Conservation (phyloP, 2,797 vertebrate genomes). For the Enteromius radiatus region DNA sequence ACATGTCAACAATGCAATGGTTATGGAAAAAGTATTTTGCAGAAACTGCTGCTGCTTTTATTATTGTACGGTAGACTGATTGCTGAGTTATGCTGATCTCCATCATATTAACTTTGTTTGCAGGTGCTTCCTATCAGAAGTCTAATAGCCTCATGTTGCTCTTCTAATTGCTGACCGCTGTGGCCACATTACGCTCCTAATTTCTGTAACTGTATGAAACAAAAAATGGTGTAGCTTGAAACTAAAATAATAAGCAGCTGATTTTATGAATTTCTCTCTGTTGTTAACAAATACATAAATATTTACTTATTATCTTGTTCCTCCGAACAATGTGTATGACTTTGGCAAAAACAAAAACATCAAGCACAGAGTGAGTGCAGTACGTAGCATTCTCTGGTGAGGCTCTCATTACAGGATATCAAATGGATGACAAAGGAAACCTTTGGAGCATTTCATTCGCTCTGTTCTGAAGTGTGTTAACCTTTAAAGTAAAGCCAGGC, state of each 20-base stretch:
- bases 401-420: conserved; percentile 70
- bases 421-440: conserved; percentile 72
- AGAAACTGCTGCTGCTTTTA: background rate
- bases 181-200: conserved; percentile 71
- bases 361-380: background rate
- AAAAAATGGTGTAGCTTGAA: conserved; percentile 69
- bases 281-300: conserved; percentile 2
- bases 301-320: background rate
- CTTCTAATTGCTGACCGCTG: conserved; percentile 73
- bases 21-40: background rate
- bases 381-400: conserved; percentile 28
- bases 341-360: conserved; percentile 13
- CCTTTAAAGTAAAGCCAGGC: conserved; percentile 79
- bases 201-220: conserved; percentile 76
- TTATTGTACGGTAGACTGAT: conserved; percentile 13
- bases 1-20: background rate
- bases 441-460: conserved; percentile 69
- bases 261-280: conserved; percentile 62
- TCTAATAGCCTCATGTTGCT: conserved; percentile 57
- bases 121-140: conserved; percentile 57
- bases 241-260: conserved; percentile 66
- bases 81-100: conserved; percentile 10
- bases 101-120: conserved; percentile 43
- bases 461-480: conserved; percentile 78
- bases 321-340: background rate